Evolutionary conservation across 2,797 vertebrate genomes (phyloP).

Genomic region (Rhabdophis nuchalis): DNA sequence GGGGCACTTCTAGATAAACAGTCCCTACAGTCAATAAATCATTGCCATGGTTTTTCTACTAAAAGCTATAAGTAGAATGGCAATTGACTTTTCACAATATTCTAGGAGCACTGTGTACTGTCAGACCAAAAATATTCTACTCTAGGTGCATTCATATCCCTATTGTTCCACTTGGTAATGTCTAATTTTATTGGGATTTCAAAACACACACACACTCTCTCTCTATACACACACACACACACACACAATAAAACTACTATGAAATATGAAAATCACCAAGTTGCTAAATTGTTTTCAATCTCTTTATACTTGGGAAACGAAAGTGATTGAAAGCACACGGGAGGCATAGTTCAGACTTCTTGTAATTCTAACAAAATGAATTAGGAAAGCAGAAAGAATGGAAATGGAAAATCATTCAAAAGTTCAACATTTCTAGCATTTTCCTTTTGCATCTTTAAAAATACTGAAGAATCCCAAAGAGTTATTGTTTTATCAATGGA

Average conservation of each 20-base stretch:
- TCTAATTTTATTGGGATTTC: background rate
- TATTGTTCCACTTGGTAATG: background rate
- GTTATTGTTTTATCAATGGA: background rate
- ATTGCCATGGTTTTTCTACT: background rate
- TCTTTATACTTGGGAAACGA: background rate
- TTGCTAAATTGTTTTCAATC: background rate
- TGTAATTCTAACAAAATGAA: slow-evolving; percentile 9
- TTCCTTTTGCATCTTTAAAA: background rate
- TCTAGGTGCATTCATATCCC: background rate
- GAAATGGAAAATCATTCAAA: slow-evolving; percentile 12
- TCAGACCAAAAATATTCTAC: background rate
- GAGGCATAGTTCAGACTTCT: slow-evolving; percentile 18
- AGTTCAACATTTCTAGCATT: background rate
- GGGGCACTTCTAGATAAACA: background rate
- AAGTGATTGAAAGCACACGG: background rate
- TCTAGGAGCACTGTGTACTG: background rate
- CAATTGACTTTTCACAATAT: background rate
- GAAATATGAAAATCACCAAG: background rate
- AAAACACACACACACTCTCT: too few relatives aligned
- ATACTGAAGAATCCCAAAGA: slow-evolving; percentile 7
- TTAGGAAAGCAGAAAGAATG: slow-evolving; percentile 14
- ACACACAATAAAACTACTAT: background rate
- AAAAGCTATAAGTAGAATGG: background rate
- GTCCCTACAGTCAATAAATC: background rate
- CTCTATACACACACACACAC: too few relatives aligned